A percentile compares a stretch with the other conserved stretches of the same genome.
Conservation (phyloP, 2,113 vertebrate species). For the Gasterosteus nipponicus region DNA sequence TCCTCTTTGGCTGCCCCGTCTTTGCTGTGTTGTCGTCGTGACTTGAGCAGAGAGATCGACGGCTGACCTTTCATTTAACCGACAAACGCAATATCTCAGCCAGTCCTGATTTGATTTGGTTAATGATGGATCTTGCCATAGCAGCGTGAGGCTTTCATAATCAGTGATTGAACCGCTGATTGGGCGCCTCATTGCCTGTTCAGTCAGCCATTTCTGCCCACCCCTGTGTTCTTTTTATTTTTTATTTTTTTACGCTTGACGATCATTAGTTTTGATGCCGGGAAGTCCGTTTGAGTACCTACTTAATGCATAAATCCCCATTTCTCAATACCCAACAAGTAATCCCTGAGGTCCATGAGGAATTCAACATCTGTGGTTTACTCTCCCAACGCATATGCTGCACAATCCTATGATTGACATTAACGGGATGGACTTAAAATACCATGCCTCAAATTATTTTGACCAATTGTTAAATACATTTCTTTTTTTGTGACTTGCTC, state of each 20-base stretch:
- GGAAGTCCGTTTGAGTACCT: slow-evolving; percentile 10
- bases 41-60: neutral
- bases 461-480: neutral
- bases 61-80: slow-evolving; percentile 27
- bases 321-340: slow-evolving; percentile 3
- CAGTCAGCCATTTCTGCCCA: neutral
- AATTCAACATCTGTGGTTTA: slow-evolving; percentile 12
- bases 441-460: neutral
- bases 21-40: slow-evolving; percentile 13
- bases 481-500: too few relatives aligned
- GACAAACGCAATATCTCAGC: slow-evolving; percentile 11
- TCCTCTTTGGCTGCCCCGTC: neutral
- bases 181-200: slow-evolving; percentile 22
- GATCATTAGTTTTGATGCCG: slow-evolving; percentile 8
- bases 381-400: neutral
- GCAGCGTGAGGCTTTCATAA: slow-evolving; percentile 37
- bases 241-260: slow-evolving; percentile 2
- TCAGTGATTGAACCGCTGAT: slow-evolving; percentile 38
- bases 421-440: slow-evolving; percentile 3
- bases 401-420: neutral
- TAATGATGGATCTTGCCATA: slow-evolving; percentile 39
- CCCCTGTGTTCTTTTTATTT: too few relatives aligned
- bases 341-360: neutral
- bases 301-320: slow-evolving; percentile 15
- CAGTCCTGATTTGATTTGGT: slow-evolving; percentile 34